Evolutionary conservation across 1,140 invertebrate species (phyloP), one percentile per base, ranked within the genome.

Genomic region (Cydia pomonella): DNA sequence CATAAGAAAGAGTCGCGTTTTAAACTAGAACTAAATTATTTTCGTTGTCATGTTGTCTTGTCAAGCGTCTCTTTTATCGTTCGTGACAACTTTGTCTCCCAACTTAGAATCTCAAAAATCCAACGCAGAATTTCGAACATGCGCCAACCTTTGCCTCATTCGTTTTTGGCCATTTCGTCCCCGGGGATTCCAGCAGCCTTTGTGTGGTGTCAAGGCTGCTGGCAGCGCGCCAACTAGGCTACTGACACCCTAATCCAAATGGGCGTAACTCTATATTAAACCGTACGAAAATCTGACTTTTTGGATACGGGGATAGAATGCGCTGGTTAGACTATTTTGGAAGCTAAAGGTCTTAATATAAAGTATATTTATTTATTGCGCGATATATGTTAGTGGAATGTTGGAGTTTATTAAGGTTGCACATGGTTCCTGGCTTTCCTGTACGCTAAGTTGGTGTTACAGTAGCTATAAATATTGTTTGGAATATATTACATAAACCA

Each of bases 221-320:
- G 82, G 82, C 82, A 73, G 0, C 3, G 62, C 18, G 77, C 82
- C 82, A 84, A 82, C 76, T 82, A 64, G 79, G 81, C 76, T 82
- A 53, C 73, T 41, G 44, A 44, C n/a, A 50, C 69, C n/a, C 10
- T n/a, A 23, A 9, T 1, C 6, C 53, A 23, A 59, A 59, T 9
- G 21, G 21, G 53, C 53, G 53, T 59, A 59, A 59, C 7, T 59
- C 53, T 59, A 12, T 23, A 0, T 23, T 2, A 10, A 23, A 12
- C 2, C 9, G 0, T 59, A 7, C 0, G 53, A 3, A 23, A 59
- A 59, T 59, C 21, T 59, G 53, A 0, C 53, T 7, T 23, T 23
- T 23, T 23, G 21, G 21, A 23, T 59, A 12, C n/a, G 53, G 6
- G 18, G 0, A 59, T 59, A n/a, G 12, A 13, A 21, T 12, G 63